Conservation (phyloP, 2,888 invertebrate genomes). For the Mycogona germanica region DNA sequence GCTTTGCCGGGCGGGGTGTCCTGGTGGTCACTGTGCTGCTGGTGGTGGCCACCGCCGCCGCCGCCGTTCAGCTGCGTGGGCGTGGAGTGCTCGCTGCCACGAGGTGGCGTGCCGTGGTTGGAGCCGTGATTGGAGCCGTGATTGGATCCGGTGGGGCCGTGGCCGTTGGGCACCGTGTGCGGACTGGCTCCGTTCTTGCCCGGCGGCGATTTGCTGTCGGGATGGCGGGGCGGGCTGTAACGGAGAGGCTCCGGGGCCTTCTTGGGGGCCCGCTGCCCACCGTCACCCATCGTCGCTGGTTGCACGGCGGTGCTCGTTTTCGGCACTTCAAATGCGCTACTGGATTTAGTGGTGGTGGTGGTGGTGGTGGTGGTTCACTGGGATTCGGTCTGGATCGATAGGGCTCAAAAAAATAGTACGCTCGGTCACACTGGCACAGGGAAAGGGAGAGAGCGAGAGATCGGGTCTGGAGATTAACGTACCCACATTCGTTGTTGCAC, state of each 20-base stretch:
- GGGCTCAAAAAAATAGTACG: no score
- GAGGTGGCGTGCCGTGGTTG: background rate
- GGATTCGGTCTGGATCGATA: no score
- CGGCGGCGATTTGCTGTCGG: background rate
- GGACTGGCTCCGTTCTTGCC: background rate
- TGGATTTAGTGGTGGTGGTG: no score
- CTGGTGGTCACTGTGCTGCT: background rate
- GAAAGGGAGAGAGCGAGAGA: no score
- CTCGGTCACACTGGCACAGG: no score
- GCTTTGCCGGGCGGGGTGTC: background rate
- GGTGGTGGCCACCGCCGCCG: background rate
- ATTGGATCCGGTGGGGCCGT: background rate
- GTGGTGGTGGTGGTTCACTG: no score
- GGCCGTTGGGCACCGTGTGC: background rate
- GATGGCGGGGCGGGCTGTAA: constrained; percentile 12
- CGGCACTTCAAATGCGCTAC: no score
- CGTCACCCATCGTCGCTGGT: constrained; percentile 15
- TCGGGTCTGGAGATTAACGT: no score
- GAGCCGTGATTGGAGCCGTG: background rate
- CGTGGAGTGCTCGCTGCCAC: background rate
- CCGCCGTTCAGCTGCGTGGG: background rate
- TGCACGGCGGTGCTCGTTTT: no score
- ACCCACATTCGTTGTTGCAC: no score
- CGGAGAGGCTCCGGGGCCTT: constrained; percentile 16
- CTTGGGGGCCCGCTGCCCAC: constrained; percentile 11